Base-by-base conservation (phyloP, 1,140 invertebrate genomes). In the Helicorthomorpha holstii region DNA sequence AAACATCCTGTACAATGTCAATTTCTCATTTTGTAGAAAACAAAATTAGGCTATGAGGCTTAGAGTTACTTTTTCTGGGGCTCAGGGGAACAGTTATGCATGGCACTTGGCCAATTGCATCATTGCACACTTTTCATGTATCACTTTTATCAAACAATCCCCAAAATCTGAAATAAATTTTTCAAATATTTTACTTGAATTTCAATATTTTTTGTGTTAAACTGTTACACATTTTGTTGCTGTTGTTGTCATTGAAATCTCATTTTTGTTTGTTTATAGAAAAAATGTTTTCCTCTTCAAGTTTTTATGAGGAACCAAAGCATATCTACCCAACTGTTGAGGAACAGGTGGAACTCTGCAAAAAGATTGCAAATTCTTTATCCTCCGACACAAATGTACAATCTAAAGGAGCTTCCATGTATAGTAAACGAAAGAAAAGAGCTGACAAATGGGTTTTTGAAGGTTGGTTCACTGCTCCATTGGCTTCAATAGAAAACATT, bases 391-490 rank as follows among this genome's bases (percentile, higher is more conserved):
- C 82, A 69, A 95, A 95, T 68, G 77, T 83, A 66, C 81, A 82
- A 63, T 90, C 86, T 63, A 84, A 89, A 63, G 91, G 91, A 19
- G 89, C 93, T 67, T 82, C 81, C 58, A 95, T 94, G 91, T 95
- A 92, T 65, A 86, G 90, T 57, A 92, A 90, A 65, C 74, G 90
- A 49, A 91, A 90, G 72, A 90, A 91, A 63, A 74, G 85, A 59
- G 89, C 89, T 3, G 81, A 85, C 53, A 92, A 92, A 68, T 95
- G 90, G 90, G 81, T 93, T 45, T 87, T 92, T 61, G 85, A 90
- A 72, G 83, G 85, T 66, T 75, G 78, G 49, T 38, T 1, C n/a
- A n/a, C n/a, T n/a, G n/a, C n/a, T n/a, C n/a, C n/a, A n/a, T n/a
- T n/a, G n/a, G n/a, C n/a, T n/a, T n/a, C n/a, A n/a, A n/a, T n/a